phyloP scores from a whole-genome alignment of 1,140 invertebrate genomes.

The Trichomalopsis sarcophagae region DNA sequence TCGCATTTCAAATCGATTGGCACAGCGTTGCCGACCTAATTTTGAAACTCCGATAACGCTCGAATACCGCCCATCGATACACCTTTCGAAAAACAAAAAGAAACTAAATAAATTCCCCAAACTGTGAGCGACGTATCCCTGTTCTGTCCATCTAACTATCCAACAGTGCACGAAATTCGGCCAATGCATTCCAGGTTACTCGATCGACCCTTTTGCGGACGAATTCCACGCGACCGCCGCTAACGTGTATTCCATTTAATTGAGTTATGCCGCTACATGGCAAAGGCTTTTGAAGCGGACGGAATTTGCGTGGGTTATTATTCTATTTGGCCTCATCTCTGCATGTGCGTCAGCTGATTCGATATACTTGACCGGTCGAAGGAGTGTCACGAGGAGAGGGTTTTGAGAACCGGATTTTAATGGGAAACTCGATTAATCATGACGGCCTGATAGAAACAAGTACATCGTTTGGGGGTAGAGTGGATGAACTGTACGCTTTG shows the following conservation, averaged over 20 bases:
- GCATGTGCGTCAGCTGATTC: neutral
- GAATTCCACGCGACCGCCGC: neutral
- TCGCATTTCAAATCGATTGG: no score
- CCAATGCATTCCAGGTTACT: neutral
- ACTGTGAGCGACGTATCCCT: no score
- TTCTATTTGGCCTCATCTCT: neutral
- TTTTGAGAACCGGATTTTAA: constrained; percentile 11
- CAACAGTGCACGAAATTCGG: neutral
- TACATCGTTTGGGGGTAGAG: neutral
- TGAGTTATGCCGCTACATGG: constrained; percentile 11
- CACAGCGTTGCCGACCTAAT: no score
- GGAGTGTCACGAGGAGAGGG: neutral
- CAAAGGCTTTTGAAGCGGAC: neutral
- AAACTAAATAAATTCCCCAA: no score
- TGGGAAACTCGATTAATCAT: constrained; percentile 30
- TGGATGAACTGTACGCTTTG: neutral
- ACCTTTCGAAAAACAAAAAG: no score
- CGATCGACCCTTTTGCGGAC: no score
- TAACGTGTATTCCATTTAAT: constrained; percentile 36
- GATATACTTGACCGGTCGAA: neutral
- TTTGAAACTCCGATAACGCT: no score
- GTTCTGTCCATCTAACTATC: neutral
- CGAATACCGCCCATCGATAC: no score
- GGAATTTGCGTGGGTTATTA: constrained; percentile 7
- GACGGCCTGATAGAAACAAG: no score